phyloP scores from a whole-genome alignment of 2,888 invertebrate genomes.

The Malthinus flaveolus region DNA sequence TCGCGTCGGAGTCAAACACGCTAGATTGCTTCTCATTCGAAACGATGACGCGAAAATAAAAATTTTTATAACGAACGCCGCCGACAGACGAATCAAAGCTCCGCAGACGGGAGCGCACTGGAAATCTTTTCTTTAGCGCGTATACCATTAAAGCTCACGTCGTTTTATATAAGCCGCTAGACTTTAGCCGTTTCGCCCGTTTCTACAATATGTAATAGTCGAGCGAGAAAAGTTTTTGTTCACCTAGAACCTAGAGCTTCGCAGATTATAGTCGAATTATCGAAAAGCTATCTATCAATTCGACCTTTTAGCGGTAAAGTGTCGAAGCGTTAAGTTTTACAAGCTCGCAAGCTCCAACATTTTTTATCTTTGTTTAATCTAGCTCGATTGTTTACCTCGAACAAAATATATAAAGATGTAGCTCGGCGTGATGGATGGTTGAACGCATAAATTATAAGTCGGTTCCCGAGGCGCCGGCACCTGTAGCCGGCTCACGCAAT shows the following conservation, averaged over 20 bases:
- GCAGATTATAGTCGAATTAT: constrained; percentile 16
- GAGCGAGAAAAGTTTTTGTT: constrained; percentile 11
- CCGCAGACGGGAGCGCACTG: neutral
- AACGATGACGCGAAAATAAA: constrained; percentile 20
- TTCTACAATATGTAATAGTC: constrained; percentile 5
- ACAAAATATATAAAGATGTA: constrained; percentile 19
- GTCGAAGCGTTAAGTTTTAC: neutral
- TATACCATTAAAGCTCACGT: constrained; percentile 8
- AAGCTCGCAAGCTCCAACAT: neutral
- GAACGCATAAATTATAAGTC: constrained; percentile 34
- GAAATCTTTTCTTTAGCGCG: neutral
- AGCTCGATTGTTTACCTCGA: constrained; percentile 15
- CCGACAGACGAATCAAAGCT: constrained; percentile 19
- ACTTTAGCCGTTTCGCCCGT: neutral
- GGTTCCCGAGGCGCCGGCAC: constrained; percentile 29
- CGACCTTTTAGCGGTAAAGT: constrained; percentile 2
- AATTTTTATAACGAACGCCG: constrained; percentile 16
- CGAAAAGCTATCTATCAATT: constrained; percentile 16
- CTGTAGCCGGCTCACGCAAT: constrained; percentile 30
- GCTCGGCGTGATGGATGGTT: constrained; percentile 29
- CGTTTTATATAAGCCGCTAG: constrained; percentile 11
- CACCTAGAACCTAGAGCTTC: constrained; percentile 8
- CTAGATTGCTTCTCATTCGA: constrained; percentile 17
- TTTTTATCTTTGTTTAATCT: constrained; percentile 12
- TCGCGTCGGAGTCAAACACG: constrained; percentile 13